A percentile compares a stretch with the other conserved stretches of the same genome.
These are phyloP conservation scores for Sitta europaea DNA, from an alignment of 2,113 vertebrate genomes.

Conservation along the genomic window DNA sequence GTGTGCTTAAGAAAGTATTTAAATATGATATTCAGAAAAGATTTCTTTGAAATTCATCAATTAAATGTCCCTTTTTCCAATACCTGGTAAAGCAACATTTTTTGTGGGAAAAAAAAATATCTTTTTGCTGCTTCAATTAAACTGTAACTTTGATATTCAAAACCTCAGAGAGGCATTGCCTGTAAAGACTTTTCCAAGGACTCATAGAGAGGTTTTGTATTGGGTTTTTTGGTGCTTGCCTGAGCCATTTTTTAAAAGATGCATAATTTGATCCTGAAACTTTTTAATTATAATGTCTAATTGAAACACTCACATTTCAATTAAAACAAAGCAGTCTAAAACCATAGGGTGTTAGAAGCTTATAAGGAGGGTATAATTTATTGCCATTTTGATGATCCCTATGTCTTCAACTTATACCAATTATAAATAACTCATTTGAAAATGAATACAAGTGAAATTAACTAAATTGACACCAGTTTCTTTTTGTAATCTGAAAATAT, in stretches of 20 bases:
- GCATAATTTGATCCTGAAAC: constrained; percentile 46
- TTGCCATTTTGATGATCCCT: constrained; percentile 47
- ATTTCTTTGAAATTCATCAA: not conserved
- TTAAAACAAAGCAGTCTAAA: constrained; percentile 60
- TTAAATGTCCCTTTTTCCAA: not conserved
- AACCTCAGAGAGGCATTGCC: not conserved
- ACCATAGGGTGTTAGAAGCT: constrained; percentile 48
- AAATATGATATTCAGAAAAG: not conserved
- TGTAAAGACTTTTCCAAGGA: not conserved
- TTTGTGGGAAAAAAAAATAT: not conserved
- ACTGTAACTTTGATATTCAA: not conserved
- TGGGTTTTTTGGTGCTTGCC: not conserved
- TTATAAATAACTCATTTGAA: constrained; percentile 61
- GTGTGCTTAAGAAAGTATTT: not conserved
- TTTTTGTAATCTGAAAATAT: constrained; percentile 48
- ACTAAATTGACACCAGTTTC: constrained; percentile 40
- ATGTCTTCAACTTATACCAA: constrained; percentile 46
- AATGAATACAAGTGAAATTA: constrained; percentile 44
- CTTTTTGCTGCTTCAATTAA: not conserved
- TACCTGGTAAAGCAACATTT: not conserved
- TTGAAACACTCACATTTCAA: constrained; percentile 51
- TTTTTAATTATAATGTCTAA: constrained; percentile 60
- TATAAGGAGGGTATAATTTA: constrained; percentile 54
- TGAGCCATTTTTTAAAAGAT: constrained; percentile 21
- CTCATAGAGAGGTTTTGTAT: not conserved